These are phyloP conservation scores for Poeciliopsis turrubarensis DNA, from an alignment of 2,113 vertebrate species.

Conservation along the genomic window DNA sequence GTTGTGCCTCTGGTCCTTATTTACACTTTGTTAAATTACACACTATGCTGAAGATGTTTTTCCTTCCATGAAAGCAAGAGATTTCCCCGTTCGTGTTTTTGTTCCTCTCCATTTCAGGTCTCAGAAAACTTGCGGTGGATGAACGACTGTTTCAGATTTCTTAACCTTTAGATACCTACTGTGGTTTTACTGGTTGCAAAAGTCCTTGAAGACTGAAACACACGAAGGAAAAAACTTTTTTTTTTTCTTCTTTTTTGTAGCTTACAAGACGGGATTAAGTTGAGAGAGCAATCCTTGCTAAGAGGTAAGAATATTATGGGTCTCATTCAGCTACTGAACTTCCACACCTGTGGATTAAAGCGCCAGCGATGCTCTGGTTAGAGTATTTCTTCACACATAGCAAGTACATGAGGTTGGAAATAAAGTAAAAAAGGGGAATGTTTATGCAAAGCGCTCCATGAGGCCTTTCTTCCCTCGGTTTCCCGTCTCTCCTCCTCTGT, in stretches of 20 bases:
- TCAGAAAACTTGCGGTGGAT: not conserved
- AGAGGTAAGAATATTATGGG: constrained; percentile 59
- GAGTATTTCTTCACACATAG: constrained; percentile 30
- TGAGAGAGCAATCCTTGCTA: constrained; percentile 11
- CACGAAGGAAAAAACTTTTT: constrained; percentile 32
- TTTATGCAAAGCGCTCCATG: constrained; percentile 25
- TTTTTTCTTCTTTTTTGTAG: constrained; percentile 60
- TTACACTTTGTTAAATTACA: too few species aligned
- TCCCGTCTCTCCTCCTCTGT: constrained; percentile 6
- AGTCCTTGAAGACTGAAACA: constrained; percentile 1
- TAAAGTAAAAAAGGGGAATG: not conserved
- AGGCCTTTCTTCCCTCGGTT: constrained; percentile 15
- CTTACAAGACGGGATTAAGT: constrained; percentile 36
- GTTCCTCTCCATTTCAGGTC: not conserved
- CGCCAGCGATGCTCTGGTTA: constrained; percentile 7
- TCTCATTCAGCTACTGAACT: constrained; percentile 20
- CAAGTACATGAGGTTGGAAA: constrained; percentile 22
- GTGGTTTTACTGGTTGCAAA: not conserved
- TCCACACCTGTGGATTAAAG: constrained; percentile 52
- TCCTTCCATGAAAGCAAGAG: not conserved
- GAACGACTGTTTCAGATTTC: not conserved
- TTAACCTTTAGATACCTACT: constrained; percentile 5
- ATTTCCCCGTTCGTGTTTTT: not conserved
- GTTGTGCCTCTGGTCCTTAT: not conserved
- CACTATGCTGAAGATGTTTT: too few species aligned